Base-by-base conservation (phyloP, 2,113 vertebrate species). In the Holacanthus passer region DNA sequence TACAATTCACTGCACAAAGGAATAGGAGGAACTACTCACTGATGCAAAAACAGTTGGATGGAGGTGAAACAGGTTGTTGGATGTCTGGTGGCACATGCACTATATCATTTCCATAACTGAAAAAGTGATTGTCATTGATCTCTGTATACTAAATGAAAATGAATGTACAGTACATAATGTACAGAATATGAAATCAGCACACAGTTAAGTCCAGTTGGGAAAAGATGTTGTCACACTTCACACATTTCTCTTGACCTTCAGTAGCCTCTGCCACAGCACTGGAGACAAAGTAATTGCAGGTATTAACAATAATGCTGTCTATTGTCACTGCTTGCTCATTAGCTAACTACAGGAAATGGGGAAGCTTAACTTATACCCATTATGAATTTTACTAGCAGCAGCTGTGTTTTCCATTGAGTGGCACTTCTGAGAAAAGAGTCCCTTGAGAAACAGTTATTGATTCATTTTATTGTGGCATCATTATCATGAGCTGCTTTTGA, bases 301-400 rank as follows among this genome's bases (percentile, higher is more conserved):
- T 43, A 24, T 37, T 37, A 31, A 60, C 29, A 27, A 17, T 19
- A 50, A 39, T 52, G 45, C 31, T 63, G 43, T 19, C 31, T 50
- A 19, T 58, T 52, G 67, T 58, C 27, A 47, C 39, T 56, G 52
- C 52, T 47, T 47, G 52, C 37, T 74, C 45, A 52, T 63, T 63
- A 74, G 27, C 59, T 63, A 43, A 63, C 47, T 6, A 63, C 8
- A 52, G 74, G 52, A n/a, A 47, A 56, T 77, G 63, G 74, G 63
- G 9, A 48, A 27, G 63, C 39, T 77, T 67, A 77, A 67, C 39
- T 58, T 47, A 12, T 32, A 32, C 19, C 20, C 27, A 56, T 29
- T 66, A 29, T 52, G 47, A 29, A 24, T 66, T 66, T 77, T 77
- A 65, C 63, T 56, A 48, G 74, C 62, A 58, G 74, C 63, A 45